Conservation (phyloP, 2,797 vertebrate species). For the Danio kyathit region DNA sequence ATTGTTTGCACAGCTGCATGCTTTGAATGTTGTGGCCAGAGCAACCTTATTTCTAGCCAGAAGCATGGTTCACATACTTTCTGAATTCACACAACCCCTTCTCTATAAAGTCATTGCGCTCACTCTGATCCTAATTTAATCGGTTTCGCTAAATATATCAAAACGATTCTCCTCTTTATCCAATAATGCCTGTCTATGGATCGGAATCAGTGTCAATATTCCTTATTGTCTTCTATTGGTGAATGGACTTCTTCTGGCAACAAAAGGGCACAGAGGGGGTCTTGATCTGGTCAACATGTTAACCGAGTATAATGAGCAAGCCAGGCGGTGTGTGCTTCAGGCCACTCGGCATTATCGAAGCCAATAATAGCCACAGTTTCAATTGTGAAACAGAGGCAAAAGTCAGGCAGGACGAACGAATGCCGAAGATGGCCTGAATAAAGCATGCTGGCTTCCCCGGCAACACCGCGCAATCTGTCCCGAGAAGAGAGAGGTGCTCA, state of each 20-base stretch:
- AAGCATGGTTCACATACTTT: slow-evolving; percentile 49
- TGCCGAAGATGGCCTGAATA: slow-evolving; percentile 32
- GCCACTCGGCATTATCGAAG: slow-evolving; percentile 52
- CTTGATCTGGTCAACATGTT: slow-evolving; percentile 67
- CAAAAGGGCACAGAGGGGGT: slow-evolving; percentile 57
- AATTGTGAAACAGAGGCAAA: slow-evolving; percentile 33
- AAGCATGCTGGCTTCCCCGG: slow-evolving; percentile 47
- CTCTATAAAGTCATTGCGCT: slow-evolving; percentile 30
- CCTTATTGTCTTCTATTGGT: slow-evolving; percentile 56
- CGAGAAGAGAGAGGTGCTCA: slow-evolving; percentile 70
- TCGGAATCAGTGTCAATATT: slow-evolving; percentile 41
- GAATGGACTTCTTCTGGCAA: slow-evolving; percentile 59
- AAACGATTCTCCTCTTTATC: slow-evolving; percentile 16
- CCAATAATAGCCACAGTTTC: slow-evolving; percentile 56
- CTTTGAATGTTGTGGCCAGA: slow-evolving; percentile 50
- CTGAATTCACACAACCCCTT: slow-evolving; percentile 34
- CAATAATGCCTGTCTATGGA: slow-evolving; percentile 36
- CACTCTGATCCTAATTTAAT: slow-evolving; percentile 35
- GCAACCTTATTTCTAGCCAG: slow-evolving; percentile 45
- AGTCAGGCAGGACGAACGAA: slow-evolving; percentile 19
- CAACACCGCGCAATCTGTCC: slow-evolving; percentile 70
- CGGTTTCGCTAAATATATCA: slow-evolving; percentile 26
- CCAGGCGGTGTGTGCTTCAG: slow-evolving; percentile 57
- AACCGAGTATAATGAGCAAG: slow-evolving; percentile 60
- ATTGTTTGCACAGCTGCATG: slow-evolving; percentile 66